Percentiles rank a stretch among this genome's conserved stretches.
Evolutionary conservation across 2,888 invertebrate genomes (phyloP).

Genomic region (Drosophila testacea): DNA sequence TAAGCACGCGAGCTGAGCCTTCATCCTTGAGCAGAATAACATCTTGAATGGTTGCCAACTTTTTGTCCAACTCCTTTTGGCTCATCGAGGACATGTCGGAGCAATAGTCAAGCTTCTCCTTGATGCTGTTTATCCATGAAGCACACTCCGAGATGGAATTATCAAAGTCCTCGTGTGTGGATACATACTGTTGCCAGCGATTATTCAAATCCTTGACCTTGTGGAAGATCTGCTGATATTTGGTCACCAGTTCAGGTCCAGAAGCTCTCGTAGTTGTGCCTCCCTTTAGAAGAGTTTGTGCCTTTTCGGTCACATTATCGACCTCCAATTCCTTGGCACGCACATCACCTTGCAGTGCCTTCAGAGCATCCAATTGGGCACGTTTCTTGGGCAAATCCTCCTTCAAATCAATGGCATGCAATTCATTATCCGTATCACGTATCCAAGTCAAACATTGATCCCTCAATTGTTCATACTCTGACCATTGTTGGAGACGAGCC

Average conservation of each 20-base stretch:
- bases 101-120: conserved; percentile 94
- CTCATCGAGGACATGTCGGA: conserved; percentile 92
- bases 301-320: conserved; percentile 95
- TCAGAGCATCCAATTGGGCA: conserved; percentile 92
- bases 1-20: conserved; percentile 95
- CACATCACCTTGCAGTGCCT: conserved; percentile 93
- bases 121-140: conserved; percentile 93
- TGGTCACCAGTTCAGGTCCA: conserved; percentile 95
- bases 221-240: conserved; percentile 95
- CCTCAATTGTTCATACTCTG: conserved; percentile 94
- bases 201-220: conserved; percentile 96
- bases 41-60: conserved; percentile 93
- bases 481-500: conserved; percentile 94
- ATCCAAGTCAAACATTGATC: conserved; percentile 95
- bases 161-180: conserved; percentile 94
- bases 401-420: conserved; percentile 95
- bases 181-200: conserved; percentile 96
- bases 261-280: conserved; percentile 90
- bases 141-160: conserved; percentile 92
- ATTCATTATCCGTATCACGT: conserved; percentile 93
- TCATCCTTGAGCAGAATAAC: conserved; percentile 96
- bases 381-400: conserved; percentile 93
- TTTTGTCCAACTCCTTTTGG: conserved; percentile 94
- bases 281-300: conserved; percentile 92
- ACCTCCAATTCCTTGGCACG: conserved; percentile 96